Conservation (phyloP, 2,797 vertebrate species). For the Halcyon smyrnensis region DNA sequence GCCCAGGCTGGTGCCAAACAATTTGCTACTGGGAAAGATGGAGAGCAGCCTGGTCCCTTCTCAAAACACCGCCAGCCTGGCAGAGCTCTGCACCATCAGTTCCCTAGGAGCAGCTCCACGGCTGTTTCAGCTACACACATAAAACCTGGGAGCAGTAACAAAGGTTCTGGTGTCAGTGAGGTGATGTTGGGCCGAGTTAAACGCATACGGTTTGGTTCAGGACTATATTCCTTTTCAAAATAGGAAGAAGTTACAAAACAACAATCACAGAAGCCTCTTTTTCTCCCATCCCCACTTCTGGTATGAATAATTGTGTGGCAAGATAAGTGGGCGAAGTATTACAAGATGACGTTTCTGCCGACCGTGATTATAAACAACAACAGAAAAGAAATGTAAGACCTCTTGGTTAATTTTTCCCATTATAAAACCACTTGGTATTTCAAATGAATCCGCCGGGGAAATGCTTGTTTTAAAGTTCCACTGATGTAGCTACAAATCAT, state of each 20-base stretch:
- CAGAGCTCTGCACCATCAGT: background rate
- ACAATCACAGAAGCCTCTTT: background rate
- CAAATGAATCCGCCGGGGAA: background rate
- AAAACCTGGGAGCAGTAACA: background rate
- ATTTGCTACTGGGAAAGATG: background rate
- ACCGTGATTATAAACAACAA: conserved; percentile 45
- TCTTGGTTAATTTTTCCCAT: conserved; percentile 47
- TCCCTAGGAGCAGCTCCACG: background rate
- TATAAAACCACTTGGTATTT: conserved; percentile 47
- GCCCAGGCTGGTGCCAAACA: background rate
- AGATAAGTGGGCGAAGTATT: conserved; percentile 53
- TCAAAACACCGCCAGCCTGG: background rate
- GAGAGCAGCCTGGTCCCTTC: background rate
- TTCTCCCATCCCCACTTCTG: background rate
- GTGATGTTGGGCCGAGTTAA: background rate
- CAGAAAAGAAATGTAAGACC: conserved; percentile 16
- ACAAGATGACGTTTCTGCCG: conserved; percentile 26
- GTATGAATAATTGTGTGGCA: conserved; percentile 29
- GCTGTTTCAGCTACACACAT: rapidly evolving
- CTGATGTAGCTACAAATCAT: background rate
- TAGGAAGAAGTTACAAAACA: conserved; percentile 34
- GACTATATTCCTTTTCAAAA: background rate
- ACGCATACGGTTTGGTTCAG: background rate
- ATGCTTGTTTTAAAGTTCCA: background rate
- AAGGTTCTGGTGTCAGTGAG: background rate